Evolutionary conservation across 2,888 invertebrate species (phyloP).

Genomic region (Diaprepes abbreviatus): DNA sequence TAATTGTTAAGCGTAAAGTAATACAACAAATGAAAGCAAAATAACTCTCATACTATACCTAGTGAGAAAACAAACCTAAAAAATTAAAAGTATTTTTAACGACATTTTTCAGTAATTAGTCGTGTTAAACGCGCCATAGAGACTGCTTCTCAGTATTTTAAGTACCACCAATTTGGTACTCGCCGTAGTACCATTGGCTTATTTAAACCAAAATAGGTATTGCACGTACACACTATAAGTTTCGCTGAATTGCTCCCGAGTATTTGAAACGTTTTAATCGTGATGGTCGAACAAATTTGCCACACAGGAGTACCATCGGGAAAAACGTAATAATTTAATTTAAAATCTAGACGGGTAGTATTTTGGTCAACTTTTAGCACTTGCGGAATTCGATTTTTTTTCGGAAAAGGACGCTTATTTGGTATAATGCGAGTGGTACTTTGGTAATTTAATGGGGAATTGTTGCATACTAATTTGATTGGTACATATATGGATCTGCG

Average conservation of each 20-base stretch:
- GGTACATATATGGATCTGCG: conserved; percentile 12
- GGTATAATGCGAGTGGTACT: no score
- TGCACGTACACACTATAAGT: conserved; percentile 58
- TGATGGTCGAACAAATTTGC: conserved; percentile 54
- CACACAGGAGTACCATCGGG: conserved; percentile 49
- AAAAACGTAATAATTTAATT: conserved; percentile 50
- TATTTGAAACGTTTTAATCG: conserved; percentile 62
- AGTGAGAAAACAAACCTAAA: conserved; percentile 40
- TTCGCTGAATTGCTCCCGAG: conserved; percentile 56
- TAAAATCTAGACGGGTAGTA: conserved; percentile 49
- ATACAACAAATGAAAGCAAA: no score
- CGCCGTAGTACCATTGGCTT: conserved; percentile 37
- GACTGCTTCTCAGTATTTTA: conserved; percentile 50
- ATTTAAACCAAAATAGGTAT: conserved; percentile 46
- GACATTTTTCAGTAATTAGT: conserved; percentile 48
- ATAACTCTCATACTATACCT: no score
- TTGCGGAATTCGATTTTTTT: conserved; percentile 34
- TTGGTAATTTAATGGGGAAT: conserved; percentile 14
- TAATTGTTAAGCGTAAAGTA: no score
- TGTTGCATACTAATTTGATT: no score
- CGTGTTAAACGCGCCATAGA: conserved; percentile 48
- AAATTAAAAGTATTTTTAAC: conserved; percentile 40
- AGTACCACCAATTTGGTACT: conserved; percentile 48
- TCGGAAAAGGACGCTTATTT: conserved; percentile 13
- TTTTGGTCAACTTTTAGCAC: conserved; percentile 46